Conservation (phyloP, 2,888 invertebrate species). For the Dasypogon diadema region DNA sequence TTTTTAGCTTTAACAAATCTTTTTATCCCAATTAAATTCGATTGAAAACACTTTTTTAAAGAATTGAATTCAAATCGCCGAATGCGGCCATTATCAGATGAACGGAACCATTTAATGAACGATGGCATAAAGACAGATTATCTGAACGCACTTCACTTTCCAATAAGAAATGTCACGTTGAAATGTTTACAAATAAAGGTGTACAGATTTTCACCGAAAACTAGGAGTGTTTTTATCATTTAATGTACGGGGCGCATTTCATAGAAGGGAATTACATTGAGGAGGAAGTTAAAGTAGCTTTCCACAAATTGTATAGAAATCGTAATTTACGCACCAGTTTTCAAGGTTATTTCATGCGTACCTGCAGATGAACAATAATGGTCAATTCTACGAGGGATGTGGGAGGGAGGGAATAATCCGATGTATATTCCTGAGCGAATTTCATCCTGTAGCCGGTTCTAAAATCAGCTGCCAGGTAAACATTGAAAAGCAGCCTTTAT, state of each 20-base stretch:
- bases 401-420: slow-evolving; percentile 81
- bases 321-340: background rate
- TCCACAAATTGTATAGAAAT: background rate
- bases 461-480: slow-evolving; percentile 87
- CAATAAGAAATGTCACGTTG: background rate
- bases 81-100: too few species aligned
- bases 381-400: slow-evolving; percentile 72
- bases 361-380: slow-evolving; percentile 25
- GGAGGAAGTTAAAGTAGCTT: background rate
- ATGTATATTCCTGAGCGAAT: slow-evolving; percentile 85
- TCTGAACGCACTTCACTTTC: too few species aligned
- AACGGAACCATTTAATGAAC: too few species aligned
- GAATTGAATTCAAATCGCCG: too few species aligned
- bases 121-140: too few species aligned
- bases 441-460: slow-evolving; percentile 83
- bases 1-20: too few species aligned
- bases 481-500: slow-evolving; percentile 29
- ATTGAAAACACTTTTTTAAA: too few species aligned
- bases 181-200: background rate
- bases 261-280: too few species aligned
- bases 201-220: background rate
- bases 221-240: too few species aligned
- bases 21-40: too few species aligned
- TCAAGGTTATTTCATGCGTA: background rate
- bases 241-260: too few species aligned